A percentile compares a stretch with the other conserved stretches of the same genome.
Conservation (phyloP, 2,888 invertebrate genomes). For the Zhengitettix transpicula region DNA sequence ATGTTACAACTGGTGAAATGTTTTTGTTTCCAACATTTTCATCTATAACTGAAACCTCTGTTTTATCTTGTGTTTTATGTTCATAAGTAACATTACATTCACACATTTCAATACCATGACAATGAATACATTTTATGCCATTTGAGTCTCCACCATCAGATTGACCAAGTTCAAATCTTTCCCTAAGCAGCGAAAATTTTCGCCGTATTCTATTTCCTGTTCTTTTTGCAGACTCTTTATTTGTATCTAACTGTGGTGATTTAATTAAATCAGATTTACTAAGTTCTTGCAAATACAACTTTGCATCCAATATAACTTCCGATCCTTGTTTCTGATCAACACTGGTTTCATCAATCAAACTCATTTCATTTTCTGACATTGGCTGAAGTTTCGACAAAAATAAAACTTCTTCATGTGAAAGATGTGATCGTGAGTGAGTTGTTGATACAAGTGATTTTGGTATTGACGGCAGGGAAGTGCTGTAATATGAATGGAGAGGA, state of each 20-base stretch:
- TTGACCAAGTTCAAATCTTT: constrained; percentile 32
- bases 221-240: neutral
- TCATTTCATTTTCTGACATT: constrained; percentile 18
- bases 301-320: neutral
- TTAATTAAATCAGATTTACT: neutral
- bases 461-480: neutral
- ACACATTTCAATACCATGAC: neutral
- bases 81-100: neutral
- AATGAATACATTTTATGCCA: neutral
- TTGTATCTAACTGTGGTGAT: neutral
- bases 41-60: neutral
- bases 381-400: constrained; percentile 26
- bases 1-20: constrained; percentile 15
- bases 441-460: neutral
- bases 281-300: neutral
- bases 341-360: constrained; percentile 12
- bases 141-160: neutral
- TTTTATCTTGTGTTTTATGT: neutral
- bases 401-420: constrained; percentile 30
- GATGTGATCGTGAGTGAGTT: constrained; percentile 26
- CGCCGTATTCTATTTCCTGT: constrained; percentile 31
- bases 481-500: neutral
- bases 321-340: neutral
- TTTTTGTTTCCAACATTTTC: neutral
- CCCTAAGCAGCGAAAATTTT: constrained; percentile 40